These are phyloP conservation scores for Lasioglossum calceatum DNA, from an alignment of 2,888 invertebrate genomes.

Conservation along the genomic window DNA sequence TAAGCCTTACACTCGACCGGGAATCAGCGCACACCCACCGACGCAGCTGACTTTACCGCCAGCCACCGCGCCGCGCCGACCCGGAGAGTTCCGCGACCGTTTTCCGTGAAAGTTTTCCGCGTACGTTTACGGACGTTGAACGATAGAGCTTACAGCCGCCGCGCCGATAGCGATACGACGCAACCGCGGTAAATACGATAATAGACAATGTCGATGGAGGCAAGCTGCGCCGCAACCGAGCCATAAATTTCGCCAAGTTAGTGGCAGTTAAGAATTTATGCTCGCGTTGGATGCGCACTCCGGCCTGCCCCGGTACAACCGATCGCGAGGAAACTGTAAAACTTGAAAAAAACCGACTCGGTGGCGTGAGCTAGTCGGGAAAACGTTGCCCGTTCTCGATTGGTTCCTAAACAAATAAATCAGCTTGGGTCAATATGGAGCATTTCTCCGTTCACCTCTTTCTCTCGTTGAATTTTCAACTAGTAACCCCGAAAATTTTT, in stretches of 20 bases:
- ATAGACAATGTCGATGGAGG: constrained; percentile 55
- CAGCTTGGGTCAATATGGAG: not conserved
- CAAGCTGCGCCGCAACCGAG: constrained; percentile 11
- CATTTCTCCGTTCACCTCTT: not conserved
- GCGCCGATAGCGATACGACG: constrained; percentile 45
- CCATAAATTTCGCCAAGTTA: constrained; percentile 63
- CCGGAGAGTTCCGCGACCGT: not conserved
- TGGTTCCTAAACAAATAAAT: not conserved
- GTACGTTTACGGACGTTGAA: constrained; percentile 36
- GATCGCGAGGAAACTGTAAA: not conserved
- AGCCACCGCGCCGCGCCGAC: not conserved
- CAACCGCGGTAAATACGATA: constrained; percentile 58
- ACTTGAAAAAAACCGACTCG: not conserved
- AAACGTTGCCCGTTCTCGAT: not conserved
- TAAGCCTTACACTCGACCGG: not conserved
- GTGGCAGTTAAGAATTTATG: constrained; percentile 61
- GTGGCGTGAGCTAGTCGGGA: no score
- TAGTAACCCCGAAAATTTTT: not conserved
- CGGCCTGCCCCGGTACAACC: not conserved
- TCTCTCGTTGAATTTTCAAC: not conserved
- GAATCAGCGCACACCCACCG: not conserved
- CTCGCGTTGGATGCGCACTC: not conserved
- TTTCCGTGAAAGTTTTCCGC: constrained; percentile 36
- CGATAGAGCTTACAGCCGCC: constrained; percentile 31
- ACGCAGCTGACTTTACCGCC: not conserved